These are phyloP conservation scores for Eulemur coronatus DNA, from an alignment of 2,797 vertebrate genomes.

Conservation along the genomic window DNA sequence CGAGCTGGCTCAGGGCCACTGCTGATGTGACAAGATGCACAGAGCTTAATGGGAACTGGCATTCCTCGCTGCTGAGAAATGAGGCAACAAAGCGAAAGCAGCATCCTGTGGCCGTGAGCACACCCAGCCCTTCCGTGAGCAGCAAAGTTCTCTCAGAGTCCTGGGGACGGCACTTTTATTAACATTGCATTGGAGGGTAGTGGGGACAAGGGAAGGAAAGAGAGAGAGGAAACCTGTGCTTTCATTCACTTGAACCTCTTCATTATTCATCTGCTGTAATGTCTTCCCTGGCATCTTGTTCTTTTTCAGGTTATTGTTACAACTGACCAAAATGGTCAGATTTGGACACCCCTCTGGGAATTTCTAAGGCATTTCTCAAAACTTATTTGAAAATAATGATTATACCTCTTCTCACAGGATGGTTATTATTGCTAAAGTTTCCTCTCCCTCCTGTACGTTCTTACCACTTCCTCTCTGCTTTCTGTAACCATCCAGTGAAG, in stretches of 20 bases:
- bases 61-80: background rate
- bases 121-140: rapidly evolving
- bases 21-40: background rate
- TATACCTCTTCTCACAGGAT: background rate
- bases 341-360: background rate
- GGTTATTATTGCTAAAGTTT: background rate
- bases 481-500: background rate
- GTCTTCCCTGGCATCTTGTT: conserved; percentile 4
- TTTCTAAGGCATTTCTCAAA: conserved; percentile 3
- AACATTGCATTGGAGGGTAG: background rate
- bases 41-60: background rate
- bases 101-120: background rate
- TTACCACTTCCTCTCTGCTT: conserved; percentile 23
- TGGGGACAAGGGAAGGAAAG: background rate
- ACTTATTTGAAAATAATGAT: conserved; percentile 6
- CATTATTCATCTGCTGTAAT: conserved; percentile 21
- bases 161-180: background rate
- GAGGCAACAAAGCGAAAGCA: background rate
- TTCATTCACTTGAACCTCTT: background rate
- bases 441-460: background rate
- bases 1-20: background rate
- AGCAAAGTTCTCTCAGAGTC: background rate
- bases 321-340: background rate
- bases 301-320: background rate
- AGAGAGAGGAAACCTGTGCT: background rate